phyloP scores from a whole-genome alignment of 2,113 vertebrate species.

The Micronycteris hirsuta region DNA sequence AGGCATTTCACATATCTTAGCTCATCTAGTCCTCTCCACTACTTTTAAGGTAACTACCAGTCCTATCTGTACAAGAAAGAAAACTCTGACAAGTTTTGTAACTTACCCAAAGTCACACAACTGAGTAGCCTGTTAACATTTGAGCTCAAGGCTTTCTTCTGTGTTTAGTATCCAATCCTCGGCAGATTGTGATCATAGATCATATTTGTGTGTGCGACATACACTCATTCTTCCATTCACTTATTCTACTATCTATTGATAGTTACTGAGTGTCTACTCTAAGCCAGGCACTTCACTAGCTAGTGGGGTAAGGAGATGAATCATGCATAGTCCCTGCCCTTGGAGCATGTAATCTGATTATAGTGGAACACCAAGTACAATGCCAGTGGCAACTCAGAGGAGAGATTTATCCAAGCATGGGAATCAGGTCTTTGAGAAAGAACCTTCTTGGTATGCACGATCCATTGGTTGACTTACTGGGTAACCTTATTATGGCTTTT shows the following conservation, averaged over 20 bases:
- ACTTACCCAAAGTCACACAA: background rate
- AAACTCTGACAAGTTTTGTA: background rate
- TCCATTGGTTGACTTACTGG: background rate
- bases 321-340: background rate
- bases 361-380: too few relatives aligned
- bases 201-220: background rate
- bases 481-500: background rate
- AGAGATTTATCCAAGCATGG: background rate
- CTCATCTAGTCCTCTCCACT: background rate
- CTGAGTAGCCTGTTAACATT: background rate
- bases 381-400: background rate
- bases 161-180: background rate
- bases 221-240: background rate
- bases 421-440: background rate
- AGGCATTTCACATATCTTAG: background rate
- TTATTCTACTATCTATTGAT: accelerated
- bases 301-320: background rate
- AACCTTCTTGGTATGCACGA: background rate
- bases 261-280: background rate
- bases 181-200: background rate
- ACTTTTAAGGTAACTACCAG: background rate
- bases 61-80: background rate
- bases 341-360: background rate
- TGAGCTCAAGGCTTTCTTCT: background rate
- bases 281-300: background rate